Evolutionary conservation across 2,113 vertebrate species (phyloP), one percentile per base, ranked within the genome.

Genomic region (Genyomyrus donnyi): DNA sequence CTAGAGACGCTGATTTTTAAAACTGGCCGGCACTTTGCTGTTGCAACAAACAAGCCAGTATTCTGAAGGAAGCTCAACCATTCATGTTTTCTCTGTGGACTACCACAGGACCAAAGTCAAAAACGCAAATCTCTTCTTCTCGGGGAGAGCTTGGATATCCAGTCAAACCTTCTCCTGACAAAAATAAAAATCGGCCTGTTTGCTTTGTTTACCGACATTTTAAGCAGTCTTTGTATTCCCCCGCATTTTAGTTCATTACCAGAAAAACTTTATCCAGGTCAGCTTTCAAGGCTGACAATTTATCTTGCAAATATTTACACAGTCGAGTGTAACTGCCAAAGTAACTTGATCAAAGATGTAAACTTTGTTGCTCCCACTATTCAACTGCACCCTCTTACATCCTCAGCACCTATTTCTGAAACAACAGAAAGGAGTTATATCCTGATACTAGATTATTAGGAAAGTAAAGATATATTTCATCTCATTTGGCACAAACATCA

Each of bases 271-370:
- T 24, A 45, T 85, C 83, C 83, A 85, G 83, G 83, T 48, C 83
- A n/a, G 17, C 39, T 85, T 85, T 85, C 42, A 85, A 48, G 39
- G 83, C 42, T 45, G 19, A 85, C 45, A 48, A 85, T 85, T 45
- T 42, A 85, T 85, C 39, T 85, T n/a, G 83, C 7, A 85, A 85
- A 85, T 85, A 85, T 85, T 85, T 85, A 85, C 45, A 46, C 45
- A 85, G 83, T 42, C 9, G 42, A 42, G 19, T 48, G 7, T 85
- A 39, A 85, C 83, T 85, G 83, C 8, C 42, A 85, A 45, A 85
- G 83, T 80, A 80, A 39, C 31, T 80, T 80, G 74, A 80, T 80
- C 31, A 80, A 80, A 80, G 35, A 80, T 80, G 74, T 80, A 80
- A 80, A 80, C 74, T 42, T 80, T 42, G 74, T 21, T 17, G 31